phyloP scores from a whole-genome alignment of 2,113 vertebrate species.

The Notechis scutatus region DNA sequence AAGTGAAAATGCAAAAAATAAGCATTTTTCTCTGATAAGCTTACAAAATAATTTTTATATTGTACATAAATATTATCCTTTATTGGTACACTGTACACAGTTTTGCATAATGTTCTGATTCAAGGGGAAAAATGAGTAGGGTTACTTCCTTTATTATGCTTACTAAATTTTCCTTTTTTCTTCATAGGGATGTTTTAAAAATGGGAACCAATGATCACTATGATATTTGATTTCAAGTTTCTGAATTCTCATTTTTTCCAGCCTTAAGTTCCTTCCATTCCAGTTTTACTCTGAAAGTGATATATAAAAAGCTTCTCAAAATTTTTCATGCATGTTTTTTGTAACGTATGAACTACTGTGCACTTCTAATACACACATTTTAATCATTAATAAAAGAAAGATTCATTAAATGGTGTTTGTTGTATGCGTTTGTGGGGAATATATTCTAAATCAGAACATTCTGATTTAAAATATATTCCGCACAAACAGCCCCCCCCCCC shows the following conservation, averaged over 20 bases:
- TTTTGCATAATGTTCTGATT: background rate
- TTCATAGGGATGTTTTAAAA: background rate
- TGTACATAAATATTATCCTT: background rate
- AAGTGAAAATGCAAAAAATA: background rate
- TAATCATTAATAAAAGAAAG: background rate
- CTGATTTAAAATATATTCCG: too few relatives aligned
- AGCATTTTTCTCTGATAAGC: background rate
- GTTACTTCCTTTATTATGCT: background rate
- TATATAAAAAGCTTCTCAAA: background rate
- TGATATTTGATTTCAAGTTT: background rate
- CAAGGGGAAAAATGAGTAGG: background rate
- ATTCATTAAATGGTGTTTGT: background rate
- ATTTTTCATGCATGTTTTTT: background rate
- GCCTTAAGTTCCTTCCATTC: background rate
- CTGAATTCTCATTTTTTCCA: background rate
- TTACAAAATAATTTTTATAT: background rate
- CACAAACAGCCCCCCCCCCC: too few relatives aligned
- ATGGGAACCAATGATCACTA: background rate
- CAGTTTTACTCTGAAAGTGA: background rate
- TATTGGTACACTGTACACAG: background rate
- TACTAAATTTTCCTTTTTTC: background rate
- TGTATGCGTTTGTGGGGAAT: background rate
- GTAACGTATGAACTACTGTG: background rate
- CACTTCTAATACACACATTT: background rate
- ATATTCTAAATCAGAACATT: background rate